These are phyloP conservation scores for Melanotaenia boesemani DNA, from an alignment of 2,797 vertebrate genomes.

Conservation along the genomic window DNA sequence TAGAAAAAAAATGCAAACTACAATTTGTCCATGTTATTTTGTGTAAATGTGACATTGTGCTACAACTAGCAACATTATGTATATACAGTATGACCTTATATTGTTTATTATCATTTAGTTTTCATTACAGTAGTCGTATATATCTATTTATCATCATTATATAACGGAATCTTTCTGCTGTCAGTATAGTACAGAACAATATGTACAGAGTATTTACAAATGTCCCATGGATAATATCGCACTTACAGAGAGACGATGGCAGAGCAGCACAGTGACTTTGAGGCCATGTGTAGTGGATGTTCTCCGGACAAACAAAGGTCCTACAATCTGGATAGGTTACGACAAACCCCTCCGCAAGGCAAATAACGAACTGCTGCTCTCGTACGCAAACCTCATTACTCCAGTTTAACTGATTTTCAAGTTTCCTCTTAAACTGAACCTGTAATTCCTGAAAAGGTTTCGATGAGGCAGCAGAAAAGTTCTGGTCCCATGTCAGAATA, in stretches of 20 bases:
- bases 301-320: slow-evolving; percentile 55
- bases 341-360: slow-evolving; percentile 61
- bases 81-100: slow-evolving; percentile 54
- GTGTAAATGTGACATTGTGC: slow-evolving; percentile 68
- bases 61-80: slow-evolving; percentile 59
- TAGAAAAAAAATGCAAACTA: slow-evolving; percentile 52
- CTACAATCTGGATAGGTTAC: slow-evolving; percentile 52
- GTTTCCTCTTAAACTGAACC: slow-evolving; percentile 32
- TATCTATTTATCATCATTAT: slow-evolving; percentile 48
- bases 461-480: slow-evolving; percentile 50
- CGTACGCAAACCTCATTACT: slow-evolving; percentile 39
- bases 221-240: slow-evolving; percentile 57
- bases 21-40: slow-evolving; percentile 18
- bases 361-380: slow-evolving; percentile 57
- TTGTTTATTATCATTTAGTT: slow-evolving; percentile 56
- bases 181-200: slow-evolving; percentile 73
- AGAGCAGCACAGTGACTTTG: slow-evolving; percentile 70
- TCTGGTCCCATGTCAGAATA: slow-evolving; percentile 63
- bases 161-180: slow-evolving; percentile 53
- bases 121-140: slow-evolving; percentile 57
- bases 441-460: slow-evolving; percentile 50
- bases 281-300: slow-evolving; percentile 58
- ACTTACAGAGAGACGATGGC: slow-evolving; percentile 53
- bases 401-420: slow-evolving; percentile 55
- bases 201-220: slow-evolving; percentile 76